Conservation (phyloP, 1,140 invertebrate genomes). For the Leptonema lineaticorne region DNA sequence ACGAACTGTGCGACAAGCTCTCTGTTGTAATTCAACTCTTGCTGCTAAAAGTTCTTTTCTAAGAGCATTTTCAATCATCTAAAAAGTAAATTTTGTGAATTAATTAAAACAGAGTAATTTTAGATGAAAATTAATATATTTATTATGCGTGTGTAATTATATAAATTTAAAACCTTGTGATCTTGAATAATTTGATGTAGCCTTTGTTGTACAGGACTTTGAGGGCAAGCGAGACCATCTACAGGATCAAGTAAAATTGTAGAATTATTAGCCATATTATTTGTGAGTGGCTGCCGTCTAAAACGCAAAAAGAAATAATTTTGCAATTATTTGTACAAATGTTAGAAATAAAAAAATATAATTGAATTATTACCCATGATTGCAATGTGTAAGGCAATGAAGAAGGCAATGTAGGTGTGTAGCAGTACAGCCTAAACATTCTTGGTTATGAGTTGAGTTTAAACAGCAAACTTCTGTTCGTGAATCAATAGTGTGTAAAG, state of each 20-base stretch:
- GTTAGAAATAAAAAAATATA: background rate
- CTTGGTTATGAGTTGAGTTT: slow-evolving; percentile 12
- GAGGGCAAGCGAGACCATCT: slow-evolving; percentile 79
- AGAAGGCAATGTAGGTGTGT: slow-evolving; percentile 22
- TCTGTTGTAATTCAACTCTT: slow-evolving; percentile 67
- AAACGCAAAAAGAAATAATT: background rate
- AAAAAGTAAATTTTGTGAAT: slow-evolving; percentile 34
- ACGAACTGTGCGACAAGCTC: slow-evolving; percentile 60
- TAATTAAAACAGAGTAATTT: background rate
- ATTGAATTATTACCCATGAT: slow-evolving; percentile 11
- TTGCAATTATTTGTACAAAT: background rate
- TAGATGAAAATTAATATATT: background rate
- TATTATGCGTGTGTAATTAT: background rate
- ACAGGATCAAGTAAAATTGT: slow-evolving; percentile 49
- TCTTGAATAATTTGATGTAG: slow-evolving; percentile 77
- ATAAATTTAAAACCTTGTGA: slow-evolving; percentile 62
- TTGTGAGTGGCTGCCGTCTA: background rate
- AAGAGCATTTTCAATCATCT: slow-evolving; percentile 69
- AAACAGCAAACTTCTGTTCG: slow-evolving; percentile 17
- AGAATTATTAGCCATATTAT: background rate
- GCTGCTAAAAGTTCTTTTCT: slow-evolving; percentile 71
- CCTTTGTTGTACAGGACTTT: slow-evolving; percentile 76
- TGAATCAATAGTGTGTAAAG: background rate
- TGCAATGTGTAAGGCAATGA: slow-evolving; percentile 25
- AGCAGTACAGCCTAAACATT: slow-evolving; percentile 18